Evolutionary conservation across 2,797 vertebrate species (phyloP), one percentile per base, ranked within the genome.

Genomic region (Chaetophractus vellerosus): DNA sequence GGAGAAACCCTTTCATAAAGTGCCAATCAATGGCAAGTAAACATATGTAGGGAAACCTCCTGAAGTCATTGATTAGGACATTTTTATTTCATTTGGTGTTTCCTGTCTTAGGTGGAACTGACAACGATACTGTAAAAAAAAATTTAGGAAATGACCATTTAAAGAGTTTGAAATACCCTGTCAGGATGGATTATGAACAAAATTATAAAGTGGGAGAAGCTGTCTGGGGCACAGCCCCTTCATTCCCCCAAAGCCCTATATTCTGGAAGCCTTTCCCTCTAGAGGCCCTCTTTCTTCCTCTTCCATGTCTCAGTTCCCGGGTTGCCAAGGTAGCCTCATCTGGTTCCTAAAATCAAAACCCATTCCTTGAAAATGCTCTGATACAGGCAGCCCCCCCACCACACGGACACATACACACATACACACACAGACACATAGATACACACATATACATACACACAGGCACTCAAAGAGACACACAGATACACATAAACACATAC

Each of bases 31-130:
- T 52, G 69, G 33, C 26, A 79, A 33, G 18, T n/a, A 63, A 85
- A 48, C 7, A 28, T 48, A 87, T 86, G 50, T 24, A 81, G 31
- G 41, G 36, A 81, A 88, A 68, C 1, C 2, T 50, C 64, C 55
- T 63, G 21, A 48, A 45, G n/a, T 41, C 31, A 19, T 31, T 69
- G 14, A 52, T 84, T 48, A 52, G 10, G 75, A 9, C 23, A 68
- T 31, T 91, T 61, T 72, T 33, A 84, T 79, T 85, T 78, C 64
- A n/a, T 82, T 74, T 79, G 28, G 16, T 72, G 0, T 88, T 69
- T 69, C 15, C 36, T 26, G 18, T 90, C 50, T 90, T 78, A 78
- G 19, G 26, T 69, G 50, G n/a, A 61, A 36, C 2, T 23, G 18
- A 28, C 36, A 59, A 28, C n/a, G 28, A 33, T 31, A 86, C 11